phyloP scores from a whole-genome alignment of 2,113 vertebrate species.

The Brachyhypopomus occidentalis region DNA sequence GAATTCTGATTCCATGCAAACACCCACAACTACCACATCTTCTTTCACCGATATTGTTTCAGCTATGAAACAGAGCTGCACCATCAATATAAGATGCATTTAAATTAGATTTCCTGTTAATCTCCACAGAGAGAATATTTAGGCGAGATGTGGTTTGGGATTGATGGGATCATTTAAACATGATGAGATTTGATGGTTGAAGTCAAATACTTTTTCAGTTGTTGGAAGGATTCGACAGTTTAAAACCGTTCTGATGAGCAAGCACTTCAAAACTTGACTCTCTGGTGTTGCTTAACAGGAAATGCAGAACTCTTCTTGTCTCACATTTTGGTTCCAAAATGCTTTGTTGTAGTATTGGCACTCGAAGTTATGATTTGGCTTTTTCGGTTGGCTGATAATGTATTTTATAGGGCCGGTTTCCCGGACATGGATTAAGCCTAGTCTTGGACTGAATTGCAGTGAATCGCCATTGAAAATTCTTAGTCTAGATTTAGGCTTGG shows the following conservation, averaged over 20 bases:
- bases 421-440: no score
- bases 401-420: no score
- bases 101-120: background rate
- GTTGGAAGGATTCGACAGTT: constrained; percentile 31
- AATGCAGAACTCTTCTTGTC: no score
- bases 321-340: no score
- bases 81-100: background rate
- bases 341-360: no score
- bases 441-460: no score
- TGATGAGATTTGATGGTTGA: constrained; percentile 33
- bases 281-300: no score
- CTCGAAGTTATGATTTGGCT: no score
- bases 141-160: constrained; percentile 1
- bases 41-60: constrained; percentile 4
- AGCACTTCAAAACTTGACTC: no score
- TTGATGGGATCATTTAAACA: constrained; percentile 1
- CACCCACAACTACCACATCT: constrained; percentile 9
- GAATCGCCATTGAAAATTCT: no score
- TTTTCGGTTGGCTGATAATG: no score
- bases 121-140: background rate
- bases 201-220: constrained; percentile 8
- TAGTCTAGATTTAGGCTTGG: no score
- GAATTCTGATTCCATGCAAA: constrained; percentile 15
- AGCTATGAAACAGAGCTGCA: constrained; percentile 1
- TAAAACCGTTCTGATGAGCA: background rate